Conservation (phyloP, 1,140 invertebrate species). For the Scaptomyza pallida region DNA sequence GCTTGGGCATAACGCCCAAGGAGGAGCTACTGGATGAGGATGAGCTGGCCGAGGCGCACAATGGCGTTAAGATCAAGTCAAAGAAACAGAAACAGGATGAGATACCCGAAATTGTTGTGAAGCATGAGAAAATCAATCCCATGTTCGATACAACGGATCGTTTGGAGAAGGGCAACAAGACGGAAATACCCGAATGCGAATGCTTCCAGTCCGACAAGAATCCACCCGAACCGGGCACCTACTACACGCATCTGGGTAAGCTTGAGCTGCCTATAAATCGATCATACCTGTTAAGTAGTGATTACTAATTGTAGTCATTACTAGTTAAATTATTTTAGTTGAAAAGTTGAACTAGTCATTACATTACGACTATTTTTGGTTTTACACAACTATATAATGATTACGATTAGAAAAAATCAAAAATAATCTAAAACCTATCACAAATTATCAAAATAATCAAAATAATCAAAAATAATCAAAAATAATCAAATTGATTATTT, state of each 20-base stretch:
- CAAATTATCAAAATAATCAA: no score
- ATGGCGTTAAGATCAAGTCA: slow-evolving; percentile 59
- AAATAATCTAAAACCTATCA: no score
- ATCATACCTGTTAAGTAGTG: no score
- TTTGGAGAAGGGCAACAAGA: slow-evolving; percentile 85
- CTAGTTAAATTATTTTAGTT: no score
- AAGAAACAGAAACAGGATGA: slow-evolving; percentile 78
- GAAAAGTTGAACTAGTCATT: no score
- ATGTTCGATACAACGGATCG: slow-evolving; percentile 81
- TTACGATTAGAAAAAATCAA: no score
- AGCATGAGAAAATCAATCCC: slow-evolving; percentile 82
- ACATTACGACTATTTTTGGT: no score
- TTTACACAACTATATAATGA: no score
- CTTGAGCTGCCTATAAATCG: neutral
- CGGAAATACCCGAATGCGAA: slow-evolving; percentile 92
- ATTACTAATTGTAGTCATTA: no score
- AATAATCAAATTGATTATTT: no score
- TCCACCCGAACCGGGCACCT: slow-evolving; percentile 93
- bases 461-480: no score
- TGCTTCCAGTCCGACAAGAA: slow-evolving; percentile 93
- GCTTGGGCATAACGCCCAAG: slow-evolving; percentile 88
- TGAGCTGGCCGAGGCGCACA: slow-evolving; percentile 71
- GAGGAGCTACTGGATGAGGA: slow-evolving; percentile 87
- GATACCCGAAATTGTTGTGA: slow-evolving; percentile 76
- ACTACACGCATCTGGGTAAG: slow-evolving; percentile 93